These are phyloP conservation scores for Microplitis deprimator DNA, from an alignment of 2,888 invertebrate genomes.

Conservation along the genomic window DNA sequence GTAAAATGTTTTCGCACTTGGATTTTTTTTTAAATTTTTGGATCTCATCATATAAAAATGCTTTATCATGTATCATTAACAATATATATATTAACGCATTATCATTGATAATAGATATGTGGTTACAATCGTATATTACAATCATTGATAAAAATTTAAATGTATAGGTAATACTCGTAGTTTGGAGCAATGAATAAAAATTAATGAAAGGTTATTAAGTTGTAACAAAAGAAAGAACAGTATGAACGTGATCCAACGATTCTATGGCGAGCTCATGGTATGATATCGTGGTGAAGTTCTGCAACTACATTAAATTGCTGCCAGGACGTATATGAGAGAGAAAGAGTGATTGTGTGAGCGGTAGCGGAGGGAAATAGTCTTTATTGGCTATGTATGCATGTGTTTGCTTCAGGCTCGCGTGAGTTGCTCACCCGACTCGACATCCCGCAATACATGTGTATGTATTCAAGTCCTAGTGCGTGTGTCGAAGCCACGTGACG, in stretches of 20 bases:
- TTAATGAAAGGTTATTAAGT: conserved; percentile 43
- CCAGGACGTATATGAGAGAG: conserved; percentile 14
- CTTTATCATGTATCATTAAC: neutral
- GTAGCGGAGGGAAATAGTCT: conserved; percentile 30
- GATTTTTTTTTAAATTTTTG: neutral
- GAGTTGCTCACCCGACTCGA: conserved; percentile 26
- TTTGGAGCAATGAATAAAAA: conserved; percentile 41
- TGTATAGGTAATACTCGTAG: conserved; percentile 29
- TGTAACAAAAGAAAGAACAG: conserved; percentile 41
- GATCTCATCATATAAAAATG: neutral
- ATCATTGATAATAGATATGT: conserved; percentile 20
- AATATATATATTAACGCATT: conserved; percentile 11
- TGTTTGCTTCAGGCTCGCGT: conserved; percentile 39
- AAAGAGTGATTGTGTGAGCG: conserved; percentile 28
- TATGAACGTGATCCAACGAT: conserved; percentile 37
- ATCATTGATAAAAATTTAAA: conserved; percentile 40
- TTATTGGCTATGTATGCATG: conserved; percentile 32
- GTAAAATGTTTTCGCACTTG: neutral
- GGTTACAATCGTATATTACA: conserved; percentile 18
- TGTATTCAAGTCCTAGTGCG: conserved; percentile 46
- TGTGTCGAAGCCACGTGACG: conserved; percentile 68
- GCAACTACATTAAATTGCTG: conserved; percentile 28
- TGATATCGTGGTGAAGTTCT: conserved; percentile 38
- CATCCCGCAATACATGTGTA: conserved; percentile 22
- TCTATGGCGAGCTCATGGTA: conserved; percentile 41